A percentile compares a stretch with the other conserved stretches of the same genome.
Evolutionary conservation across 2,797 vertebrate species (phyloP).

Genomic region (Cuniculus paca): DNA sequence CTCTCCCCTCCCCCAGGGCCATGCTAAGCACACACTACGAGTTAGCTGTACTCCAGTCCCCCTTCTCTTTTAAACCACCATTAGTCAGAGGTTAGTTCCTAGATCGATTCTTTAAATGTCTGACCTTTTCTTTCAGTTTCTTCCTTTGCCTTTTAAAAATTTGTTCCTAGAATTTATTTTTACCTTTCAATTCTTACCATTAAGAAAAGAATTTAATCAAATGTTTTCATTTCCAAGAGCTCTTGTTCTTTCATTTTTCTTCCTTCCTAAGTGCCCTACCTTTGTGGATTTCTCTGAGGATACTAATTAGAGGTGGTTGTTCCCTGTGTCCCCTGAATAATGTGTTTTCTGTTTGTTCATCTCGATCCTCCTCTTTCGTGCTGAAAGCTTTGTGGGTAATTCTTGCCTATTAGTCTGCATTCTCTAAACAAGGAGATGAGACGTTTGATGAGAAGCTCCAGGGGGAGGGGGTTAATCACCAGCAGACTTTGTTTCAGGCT

Average conservation of each 20-base stretch:
- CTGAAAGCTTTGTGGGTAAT: neutral
- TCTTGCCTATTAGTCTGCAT: neutral
- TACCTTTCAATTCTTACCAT: constrained; percentile 18
- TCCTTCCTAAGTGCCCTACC: neutral
- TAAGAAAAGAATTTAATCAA: constrained; percentile 3
- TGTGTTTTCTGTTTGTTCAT: neutral
- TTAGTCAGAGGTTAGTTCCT: neutral
- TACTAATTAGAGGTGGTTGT: neutral
- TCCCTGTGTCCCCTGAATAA: neutral
- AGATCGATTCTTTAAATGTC: neutral
- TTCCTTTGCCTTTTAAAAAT: neutral
- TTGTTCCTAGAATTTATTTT: neutral
- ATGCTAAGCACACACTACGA: too few relatives aligned
- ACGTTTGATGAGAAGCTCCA: neutral
- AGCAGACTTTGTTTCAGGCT: neutral
- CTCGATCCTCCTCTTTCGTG: neutral
- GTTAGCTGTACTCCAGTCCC: too few relatives aligned
- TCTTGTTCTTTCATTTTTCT: neutral
- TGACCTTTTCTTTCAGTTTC: neutral
- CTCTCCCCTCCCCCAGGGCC: neutral
- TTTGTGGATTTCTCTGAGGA: neutral
- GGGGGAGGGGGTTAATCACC: neutral
- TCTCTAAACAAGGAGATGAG: neutral
- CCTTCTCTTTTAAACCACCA: neutral
- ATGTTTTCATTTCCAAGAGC: neutral